These are phyloP conservation scores for Pristionchus japonicus DNA, from an alignment of 2,888 invertebrate species.

Conservation along the genomic window DNA sequence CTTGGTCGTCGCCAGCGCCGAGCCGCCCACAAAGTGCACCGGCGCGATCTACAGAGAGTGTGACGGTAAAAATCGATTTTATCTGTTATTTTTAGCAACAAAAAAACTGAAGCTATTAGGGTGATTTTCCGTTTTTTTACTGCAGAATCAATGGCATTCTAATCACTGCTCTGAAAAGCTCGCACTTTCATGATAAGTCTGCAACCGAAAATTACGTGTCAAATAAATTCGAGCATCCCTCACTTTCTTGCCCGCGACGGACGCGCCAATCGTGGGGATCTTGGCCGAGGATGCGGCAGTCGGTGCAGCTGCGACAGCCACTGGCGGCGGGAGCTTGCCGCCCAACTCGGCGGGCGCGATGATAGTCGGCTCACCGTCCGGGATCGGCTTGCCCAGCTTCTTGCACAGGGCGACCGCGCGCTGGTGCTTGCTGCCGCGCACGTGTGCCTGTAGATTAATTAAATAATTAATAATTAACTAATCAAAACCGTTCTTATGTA, in stretches of 20 bases:
- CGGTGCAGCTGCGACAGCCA: slow-evolving; percentile 19
- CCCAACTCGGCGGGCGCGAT: slow-evolving; percentile 76
- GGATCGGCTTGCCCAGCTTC: slow-evolving; percentile 87
- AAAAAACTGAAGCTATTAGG: too few species aligned
- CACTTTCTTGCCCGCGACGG: slow-evolving; percentile 33
- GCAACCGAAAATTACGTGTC: neutral
- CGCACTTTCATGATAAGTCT: neutral
- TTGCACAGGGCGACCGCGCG: slow-evolving; percentile 95
- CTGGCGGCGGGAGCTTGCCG: slow-evolving; percentile 47
- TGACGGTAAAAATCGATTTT: too few species aligned
- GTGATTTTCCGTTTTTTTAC: too few species aligned
- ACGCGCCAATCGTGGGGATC: slow-evolving; percentile 34
- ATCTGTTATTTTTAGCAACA: too few species aligned
- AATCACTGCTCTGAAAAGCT: neutral
- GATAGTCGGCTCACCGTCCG: slow-evolving; percentile 85
- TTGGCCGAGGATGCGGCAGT: neutral
- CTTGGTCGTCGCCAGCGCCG: slow-evolving; percentile 61
- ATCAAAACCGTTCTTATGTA: neutral
- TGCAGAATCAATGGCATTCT: too few species aligned
- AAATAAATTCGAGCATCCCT: too few species aligned
- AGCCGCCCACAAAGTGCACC: slow-evolving; percentile 82
- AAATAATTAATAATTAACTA: neutral
- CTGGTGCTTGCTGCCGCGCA: slow-evolving; percentile 96
- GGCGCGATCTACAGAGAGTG: slow-evolving; percentile 23
- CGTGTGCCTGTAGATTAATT: slow-evolving; percentile 80